Evolutionary conservation across 2,113 vertebrate species (phyloP).

Genomic region (Tragelaphus buxtoni): DNA sequence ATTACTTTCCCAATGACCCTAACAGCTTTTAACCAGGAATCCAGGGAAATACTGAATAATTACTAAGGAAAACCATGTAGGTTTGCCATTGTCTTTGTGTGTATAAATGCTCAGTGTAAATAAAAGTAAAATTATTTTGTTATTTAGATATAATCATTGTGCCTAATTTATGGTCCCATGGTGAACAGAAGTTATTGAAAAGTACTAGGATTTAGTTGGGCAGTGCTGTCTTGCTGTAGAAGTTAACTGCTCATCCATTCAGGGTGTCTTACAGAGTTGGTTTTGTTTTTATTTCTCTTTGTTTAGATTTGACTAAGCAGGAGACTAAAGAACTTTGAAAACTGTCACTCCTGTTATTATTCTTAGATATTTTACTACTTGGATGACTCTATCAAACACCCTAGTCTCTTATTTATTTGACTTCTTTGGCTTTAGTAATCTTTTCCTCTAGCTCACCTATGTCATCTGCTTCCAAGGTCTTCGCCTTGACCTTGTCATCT

Average conservation of each 20-base stretch:
- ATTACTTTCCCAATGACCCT: neutral
- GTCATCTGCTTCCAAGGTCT: neutral
- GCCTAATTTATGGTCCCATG: neutral
- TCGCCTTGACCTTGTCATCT: neutral
- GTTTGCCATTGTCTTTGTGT: neutral
- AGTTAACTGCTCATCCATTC: slow-evolving; percentile 12
- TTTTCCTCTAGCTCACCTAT: neutral
- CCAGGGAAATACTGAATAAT: neutral
- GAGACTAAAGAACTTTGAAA: neutral
- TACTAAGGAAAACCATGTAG: neutral
- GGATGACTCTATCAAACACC: neutral
- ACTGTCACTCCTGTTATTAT: neutral
- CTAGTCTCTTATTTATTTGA: neutral
- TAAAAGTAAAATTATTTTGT: neutral
- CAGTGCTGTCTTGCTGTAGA: neutral
- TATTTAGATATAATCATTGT: slow-evolving; percentile 16
- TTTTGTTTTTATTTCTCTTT: neutral
- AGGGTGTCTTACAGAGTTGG: neutral
- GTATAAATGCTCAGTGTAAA: neutral
- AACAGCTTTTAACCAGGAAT: neutral
- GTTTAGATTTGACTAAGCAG: neutral
- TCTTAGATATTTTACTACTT: neutral
- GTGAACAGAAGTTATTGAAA: neutral
- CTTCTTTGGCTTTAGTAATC: neutral
- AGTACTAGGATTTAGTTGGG: neutral